A percentile compares a stretch with the other conserved stretches of the same genome.
Evolutionary conservation across 2,113 vertebrate genomes (phyloP).

Genomic region (Centropus unirufus): DNA sequence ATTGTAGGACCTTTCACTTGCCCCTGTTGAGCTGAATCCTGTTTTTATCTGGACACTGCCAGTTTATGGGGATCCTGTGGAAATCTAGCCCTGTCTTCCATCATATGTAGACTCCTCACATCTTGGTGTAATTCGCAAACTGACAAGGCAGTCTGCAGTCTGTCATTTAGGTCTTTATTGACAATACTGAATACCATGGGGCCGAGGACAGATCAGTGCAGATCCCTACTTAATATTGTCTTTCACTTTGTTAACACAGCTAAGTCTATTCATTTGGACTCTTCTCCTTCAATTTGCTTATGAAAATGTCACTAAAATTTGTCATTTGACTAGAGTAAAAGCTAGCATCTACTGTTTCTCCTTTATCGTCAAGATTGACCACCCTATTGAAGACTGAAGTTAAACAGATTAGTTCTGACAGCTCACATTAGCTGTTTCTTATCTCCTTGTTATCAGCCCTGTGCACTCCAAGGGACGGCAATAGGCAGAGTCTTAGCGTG

Average conservation of each 20-base stretch:
- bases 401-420: slow-evolving; percentile 36
- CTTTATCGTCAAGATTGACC: slow-evolving; percentile 17
- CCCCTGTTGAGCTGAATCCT: not conserved
- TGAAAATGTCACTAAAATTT: slow-evolving; percentile 26
- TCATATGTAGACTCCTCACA: not conserved
- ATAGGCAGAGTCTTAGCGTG: not conserved
- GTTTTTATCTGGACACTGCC: not conserved
- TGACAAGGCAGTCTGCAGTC: not conserved
- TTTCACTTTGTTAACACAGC: not conserved
- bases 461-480: not conserved
- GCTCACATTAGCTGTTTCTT: not conserved
- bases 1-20: not conserved
- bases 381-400: not conserved
- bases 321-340: not conserved
- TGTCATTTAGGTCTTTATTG: slow-evolving; percentile 11
- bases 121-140: not conserved
- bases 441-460: not conserved
- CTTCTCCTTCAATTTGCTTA: not conserved
- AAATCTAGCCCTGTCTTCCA: not conserved
- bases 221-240: not conserved
- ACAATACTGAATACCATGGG: not conserved
- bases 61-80: not conserved
- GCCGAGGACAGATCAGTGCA: not conserved
- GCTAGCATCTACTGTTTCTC: not conserved
- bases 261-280: slow-evolving; percentile 13